Base-by-base conservation (phyloP, 1,140 invertebrate genomes). In the Aethina tumida region DNA sequence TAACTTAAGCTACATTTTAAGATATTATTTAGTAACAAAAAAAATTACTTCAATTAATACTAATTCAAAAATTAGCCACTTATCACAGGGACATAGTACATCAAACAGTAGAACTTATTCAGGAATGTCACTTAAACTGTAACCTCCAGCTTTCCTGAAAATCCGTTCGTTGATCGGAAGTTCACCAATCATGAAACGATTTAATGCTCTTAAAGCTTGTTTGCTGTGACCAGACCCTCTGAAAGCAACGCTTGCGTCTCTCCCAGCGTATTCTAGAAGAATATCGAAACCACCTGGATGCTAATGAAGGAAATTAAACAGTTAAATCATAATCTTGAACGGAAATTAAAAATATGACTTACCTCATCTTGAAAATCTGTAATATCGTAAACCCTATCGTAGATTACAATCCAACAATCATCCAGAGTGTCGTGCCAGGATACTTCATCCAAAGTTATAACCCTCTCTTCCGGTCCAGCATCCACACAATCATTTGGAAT, bases 231-330 rank as follows among this genome's bases (percentile, higher is more conserved):
- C 86, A 0, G 79, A 77, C 12, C 84, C 78, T n/a, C 80, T 64
- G 61, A 92, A 91, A 0, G 86, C 78, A 0, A 85, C 63, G 1
- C 85, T 90, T 0, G 84, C 86, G 59, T 94, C 90, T 4, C 78
- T 67, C 2, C 90, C 90, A 0, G 84, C 87, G 55, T 89, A 75
- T 49, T 92, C 88, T 43, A 89, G 52, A 20, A 93, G 70, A 1
- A 92, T 70, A 15, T 92, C 87, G 2, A 70, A 68, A 2, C 88
- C 88, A 16, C 88, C 89, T 0, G 88, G 88, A 65, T 92, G 89
- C 66, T 81, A 55, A 5, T 56, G n/a, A n/a, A n/a, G 14, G n/a
- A n/a, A n/a, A n/a, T n/a, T n/a, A n/a, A n/a, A n/a, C n/a, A n/a
- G n/a, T 29, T 29, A 29, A 26, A 26, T 26, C n/a, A 26, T 26